A percentile compares a stretch with the other conserved stretches of the same genome.
Evolutionary conservation across 1,140 invertebrate species (phyloP).

Genomic region (Sminthurides bifidus): DNA sequence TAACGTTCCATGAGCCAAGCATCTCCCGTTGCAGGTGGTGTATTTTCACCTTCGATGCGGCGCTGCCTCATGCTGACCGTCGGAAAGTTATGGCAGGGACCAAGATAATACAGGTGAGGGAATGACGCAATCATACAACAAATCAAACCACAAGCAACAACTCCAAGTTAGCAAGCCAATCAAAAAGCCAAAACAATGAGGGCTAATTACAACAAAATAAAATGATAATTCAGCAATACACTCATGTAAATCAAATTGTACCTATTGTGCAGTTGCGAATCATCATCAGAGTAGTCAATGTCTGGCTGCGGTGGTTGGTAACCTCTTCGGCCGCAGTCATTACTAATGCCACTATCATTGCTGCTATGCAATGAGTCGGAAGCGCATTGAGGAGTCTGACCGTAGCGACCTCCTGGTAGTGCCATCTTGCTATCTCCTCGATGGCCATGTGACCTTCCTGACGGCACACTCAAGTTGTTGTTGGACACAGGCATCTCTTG

Average conservation of each 20-base stretch:
- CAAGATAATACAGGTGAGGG: slow-evolving; percentile 26
- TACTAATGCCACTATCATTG: slow-evolving; percentile 82
- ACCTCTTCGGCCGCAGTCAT: slow-evolving; percentile 44
- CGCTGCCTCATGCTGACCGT: neutral
- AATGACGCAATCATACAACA: too few species aligned
- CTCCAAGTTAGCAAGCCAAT: neutral
- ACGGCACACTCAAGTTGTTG: slow-evolving; percentile 3
- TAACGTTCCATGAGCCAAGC: slow-evolving; percentile 31
- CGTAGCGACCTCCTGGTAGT: neutral
- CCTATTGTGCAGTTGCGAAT: slow-evolving; percentile 38
- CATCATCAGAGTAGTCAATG: slow-evolving; percentile 79
- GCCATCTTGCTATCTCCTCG: too few species aligned
- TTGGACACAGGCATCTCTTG: too few species aligned
- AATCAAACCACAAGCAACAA: neutral
- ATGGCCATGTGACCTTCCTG: neutral
- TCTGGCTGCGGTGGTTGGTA: slow-evolving; percentile 62
- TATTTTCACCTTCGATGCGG: slow-evolving; percentile 4
- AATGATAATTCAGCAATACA: too few species aligned
- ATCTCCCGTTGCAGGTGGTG: slow-evolving; percentile 13
- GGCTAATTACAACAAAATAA: too few species aligned
- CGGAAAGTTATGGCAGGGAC: slow-evolving; percentile 34
- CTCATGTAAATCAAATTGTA: too few species aligned
- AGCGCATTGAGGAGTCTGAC: slow-evolving; percentile 5
- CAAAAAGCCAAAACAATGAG: neutral
- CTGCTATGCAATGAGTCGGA: slow-evolving; percentile 57